Evolutionary conservation across 1,140 invertebrate genomes (phyloP).

Genomic region (Globodera rostochiensis): DNA sequence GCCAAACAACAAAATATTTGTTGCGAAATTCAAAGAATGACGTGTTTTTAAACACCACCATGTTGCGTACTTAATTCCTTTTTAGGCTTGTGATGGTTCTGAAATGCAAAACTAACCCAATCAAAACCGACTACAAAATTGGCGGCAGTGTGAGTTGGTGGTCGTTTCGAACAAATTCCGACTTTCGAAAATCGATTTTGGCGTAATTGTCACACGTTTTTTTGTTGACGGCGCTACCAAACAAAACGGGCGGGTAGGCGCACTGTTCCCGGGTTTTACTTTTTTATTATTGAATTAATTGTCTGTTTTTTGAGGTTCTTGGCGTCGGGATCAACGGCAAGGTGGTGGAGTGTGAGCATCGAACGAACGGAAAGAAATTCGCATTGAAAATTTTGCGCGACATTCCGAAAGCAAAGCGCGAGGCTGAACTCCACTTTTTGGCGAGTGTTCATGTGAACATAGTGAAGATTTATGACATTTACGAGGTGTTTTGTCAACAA

Average conservation of each 20-base stretch:
- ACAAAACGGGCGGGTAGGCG: neutral
- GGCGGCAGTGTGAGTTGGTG: constrained; percentile 33
- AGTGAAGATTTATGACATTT: constrained; percentile 90
- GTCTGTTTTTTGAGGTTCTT: constrained; percentile 72
- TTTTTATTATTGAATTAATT: constrained; percentile 24
- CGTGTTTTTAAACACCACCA: neutral
- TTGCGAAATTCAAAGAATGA: neutral
- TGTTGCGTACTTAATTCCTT: neutral
- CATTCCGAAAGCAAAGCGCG: constrained; percentile 84
- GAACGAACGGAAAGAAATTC: constrained; percentile 76
- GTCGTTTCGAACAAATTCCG: constrained; percentile 5
- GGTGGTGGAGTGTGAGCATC: constrained; percentile 75
- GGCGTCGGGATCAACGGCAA: constrained; percentile 97
- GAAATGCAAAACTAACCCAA: constrained; percentile 52
- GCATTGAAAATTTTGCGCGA: constrained; percentile 89
- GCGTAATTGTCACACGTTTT: too few relatives aligned
- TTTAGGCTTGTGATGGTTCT: constrained; percentile 18
- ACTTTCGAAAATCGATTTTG: neutral
- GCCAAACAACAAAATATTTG: neutral
- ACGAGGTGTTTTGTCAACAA: constrained; percentile 70
- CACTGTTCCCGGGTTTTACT: neutral
- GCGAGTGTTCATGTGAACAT: constrained; percentile 87
- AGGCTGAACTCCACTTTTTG: constrained; percentile 92
- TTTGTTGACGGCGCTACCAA: too few relatives aligned
- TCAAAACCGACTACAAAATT: constrained; percentile 53